Conservation (phyloP, 2,797 vertebrate species). For the Bufotes viridis region DNA sequence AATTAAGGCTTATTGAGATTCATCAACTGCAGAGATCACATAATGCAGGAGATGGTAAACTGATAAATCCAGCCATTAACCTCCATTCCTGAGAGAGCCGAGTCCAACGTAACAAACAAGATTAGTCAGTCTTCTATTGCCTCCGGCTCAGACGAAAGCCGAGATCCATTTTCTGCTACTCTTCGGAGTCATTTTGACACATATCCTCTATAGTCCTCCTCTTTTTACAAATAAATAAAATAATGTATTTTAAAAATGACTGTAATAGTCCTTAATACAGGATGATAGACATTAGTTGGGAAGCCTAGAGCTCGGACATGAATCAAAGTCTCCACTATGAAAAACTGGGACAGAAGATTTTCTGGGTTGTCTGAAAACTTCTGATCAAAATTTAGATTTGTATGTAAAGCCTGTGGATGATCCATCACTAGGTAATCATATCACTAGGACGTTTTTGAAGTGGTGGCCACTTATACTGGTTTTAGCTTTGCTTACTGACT, state of each 20-base stretch:
- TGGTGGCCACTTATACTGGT: background rate
- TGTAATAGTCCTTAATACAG: constrained; percentile 17
- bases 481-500: background rate
- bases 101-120: constrained; percentile 41
- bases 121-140: constrained; percentile 31
- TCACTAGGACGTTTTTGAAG: background rate
- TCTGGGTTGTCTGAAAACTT: background rate
- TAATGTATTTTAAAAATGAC: constrained; percentile 21
- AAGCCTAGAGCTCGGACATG: background rate
- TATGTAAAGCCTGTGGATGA: background rate
- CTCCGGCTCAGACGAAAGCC: constrained; percentile 25
- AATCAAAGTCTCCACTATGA: background rate
- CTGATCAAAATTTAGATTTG: background rate
- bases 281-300: constrained; percentile 7
- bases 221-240: constrained; percentile 22
- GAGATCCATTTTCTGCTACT: background rate
- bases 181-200: constrained; percentile 32
- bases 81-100: constrained; percentile 25
- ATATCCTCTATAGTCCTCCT: constrained; percentile 23
- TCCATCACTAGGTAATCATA: too few species aligned
- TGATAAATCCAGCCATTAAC: constrained; percentile 34
- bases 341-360: constrained; percentile 12
- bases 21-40: constrained; percentile 28
- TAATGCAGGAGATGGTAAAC: constrained; percentile 8
- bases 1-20: constrained; percentile 21